These are phyloP conservation scores for Herminia tarsipennalis DNA, from an alignment of 2,888 invertebrate species.

Conservation along the genomic window DNA sequence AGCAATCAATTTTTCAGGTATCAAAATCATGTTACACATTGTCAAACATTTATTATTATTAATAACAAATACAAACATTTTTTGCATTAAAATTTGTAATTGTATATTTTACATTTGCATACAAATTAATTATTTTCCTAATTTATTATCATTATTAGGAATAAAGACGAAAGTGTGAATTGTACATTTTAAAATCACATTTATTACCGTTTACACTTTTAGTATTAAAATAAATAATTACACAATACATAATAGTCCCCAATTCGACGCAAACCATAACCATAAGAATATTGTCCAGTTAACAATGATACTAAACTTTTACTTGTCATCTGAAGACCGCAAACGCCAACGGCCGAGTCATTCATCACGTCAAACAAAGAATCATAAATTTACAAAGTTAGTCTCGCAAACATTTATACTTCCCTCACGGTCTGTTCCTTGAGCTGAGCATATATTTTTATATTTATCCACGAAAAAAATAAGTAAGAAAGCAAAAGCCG, in stretches of 20 bases:
- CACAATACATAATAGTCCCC: background rate
- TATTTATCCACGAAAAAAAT: constrained; percentile 20
- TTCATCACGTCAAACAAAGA: constrained; percentile 53
- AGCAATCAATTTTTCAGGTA: no score
- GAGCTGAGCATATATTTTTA: no score
- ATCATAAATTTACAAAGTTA: constrained; percentile 65
- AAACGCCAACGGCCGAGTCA: constrained; percentile 19
- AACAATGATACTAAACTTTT: constrained; percentile 24
- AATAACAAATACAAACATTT: no score
- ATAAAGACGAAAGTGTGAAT: no score
- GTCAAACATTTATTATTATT: no score
- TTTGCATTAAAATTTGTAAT: no score
- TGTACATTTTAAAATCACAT: background rate
- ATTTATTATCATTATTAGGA: no score
- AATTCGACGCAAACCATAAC: background rate
- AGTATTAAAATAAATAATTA: constrained; percentile 8
- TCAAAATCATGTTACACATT: no score
- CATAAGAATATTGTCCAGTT: constrained; percentile 20
- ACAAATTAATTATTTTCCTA: no score
- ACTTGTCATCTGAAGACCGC: constrained; percentile 35
- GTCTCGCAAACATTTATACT: constrained; percentile 28
- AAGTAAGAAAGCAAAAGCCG: constrained; percentile 18
- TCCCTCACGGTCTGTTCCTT: no score
- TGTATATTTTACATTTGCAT: no score
- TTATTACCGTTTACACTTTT: background rate